phyloP scores from a whole-genome alignment of 2,797 vertebrate genomes.

The Gallinago stenura region DNA sequence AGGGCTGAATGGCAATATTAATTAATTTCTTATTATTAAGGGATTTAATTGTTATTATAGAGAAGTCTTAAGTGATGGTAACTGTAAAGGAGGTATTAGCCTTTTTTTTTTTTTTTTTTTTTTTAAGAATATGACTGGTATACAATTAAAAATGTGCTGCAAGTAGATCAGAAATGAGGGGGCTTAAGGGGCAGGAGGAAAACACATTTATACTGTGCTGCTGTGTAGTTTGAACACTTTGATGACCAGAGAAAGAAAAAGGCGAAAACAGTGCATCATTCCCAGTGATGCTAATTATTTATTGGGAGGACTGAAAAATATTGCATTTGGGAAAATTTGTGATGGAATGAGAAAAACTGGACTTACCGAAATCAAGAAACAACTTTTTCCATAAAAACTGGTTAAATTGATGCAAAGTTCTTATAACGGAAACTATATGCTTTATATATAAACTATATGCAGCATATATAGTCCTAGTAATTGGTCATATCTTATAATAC shows the following conservation, averaged over 20 bases:
- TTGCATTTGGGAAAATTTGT: not conserved
- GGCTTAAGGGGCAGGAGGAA: not conserved
- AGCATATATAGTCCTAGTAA: too few relatives aligned
- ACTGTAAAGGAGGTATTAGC: not conserved
- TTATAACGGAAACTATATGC: not conserved
- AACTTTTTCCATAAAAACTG: not conserved
- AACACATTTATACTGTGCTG: not conserved
- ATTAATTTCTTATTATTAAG: not conserved
- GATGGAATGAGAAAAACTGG: not conserved
- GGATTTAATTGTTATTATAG: not conserved
- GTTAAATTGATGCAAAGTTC: not conserved
- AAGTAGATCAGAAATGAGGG: not conserved
- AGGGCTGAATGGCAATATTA: not conserved
- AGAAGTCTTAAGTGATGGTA: not conserved
- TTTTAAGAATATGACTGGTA: not conserved
- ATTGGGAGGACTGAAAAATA: not conserved
- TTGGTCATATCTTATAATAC: not conserved
- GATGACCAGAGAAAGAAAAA: not conserved
- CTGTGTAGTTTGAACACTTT: not conserved
- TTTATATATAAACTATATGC: not conserved
- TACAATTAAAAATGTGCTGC: not conserved
- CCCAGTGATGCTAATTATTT: not conserved
- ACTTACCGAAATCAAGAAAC: not conserved
- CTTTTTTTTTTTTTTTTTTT: not conserved
- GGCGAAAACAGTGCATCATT: not conserved